Evolutionary conservation across 2,797 vertebrate species (phyloP), one percentile per base, ranked within the genome.

Genomic region (Pterois miles): DNA sequence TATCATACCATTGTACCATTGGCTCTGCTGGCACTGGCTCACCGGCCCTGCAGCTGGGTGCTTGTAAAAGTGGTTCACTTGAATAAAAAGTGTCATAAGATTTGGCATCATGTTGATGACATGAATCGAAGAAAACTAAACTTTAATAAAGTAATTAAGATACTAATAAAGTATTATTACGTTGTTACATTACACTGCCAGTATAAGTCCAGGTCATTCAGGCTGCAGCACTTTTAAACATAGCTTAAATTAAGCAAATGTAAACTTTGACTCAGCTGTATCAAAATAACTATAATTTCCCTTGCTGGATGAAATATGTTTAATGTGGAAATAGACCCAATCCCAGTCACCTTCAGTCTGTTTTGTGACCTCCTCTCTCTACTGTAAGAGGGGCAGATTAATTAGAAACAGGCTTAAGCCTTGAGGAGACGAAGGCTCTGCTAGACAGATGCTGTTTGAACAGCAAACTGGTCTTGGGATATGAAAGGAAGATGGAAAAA

Each of bases 371-470:
- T 74, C 72, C 38, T 73, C 66, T 72, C 43, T 83, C 25, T 34
- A 33, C 72, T 81, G 60, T 80, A 82, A 25, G 73, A 86, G 65
- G 33, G 52, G 78, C 67, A 81, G 71, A 88, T 87, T 87, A 84
- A 93, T 89, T 86, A 85, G 71, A 88, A 85, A 84, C 73, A 38
- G 74, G 68, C 68, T 78, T 78, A 83, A 76, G 79, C 83, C 83
- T 88, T 46, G 57, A 85, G 81, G 74, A 87, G 80, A 71, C 34
- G 20, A 78, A 78, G 64, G 71, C 77, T 67, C 67, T 59, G 65
- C 64, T 8, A 76, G 81, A 85, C 83, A 83, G 82, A 88, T 72
- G 80, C 82, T 88, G 88, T 88, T 89, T 88, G 81, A 90, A 89
- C 86, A 83, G 84, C 63, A 81, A 87, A 86, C 71, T 20, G 53